These are phyloP conservation scores for Chrysomela aeneicollis DNA, from an alignment of 2,888 invertebrate genomes.

Conservation along the genomic window DNA sequence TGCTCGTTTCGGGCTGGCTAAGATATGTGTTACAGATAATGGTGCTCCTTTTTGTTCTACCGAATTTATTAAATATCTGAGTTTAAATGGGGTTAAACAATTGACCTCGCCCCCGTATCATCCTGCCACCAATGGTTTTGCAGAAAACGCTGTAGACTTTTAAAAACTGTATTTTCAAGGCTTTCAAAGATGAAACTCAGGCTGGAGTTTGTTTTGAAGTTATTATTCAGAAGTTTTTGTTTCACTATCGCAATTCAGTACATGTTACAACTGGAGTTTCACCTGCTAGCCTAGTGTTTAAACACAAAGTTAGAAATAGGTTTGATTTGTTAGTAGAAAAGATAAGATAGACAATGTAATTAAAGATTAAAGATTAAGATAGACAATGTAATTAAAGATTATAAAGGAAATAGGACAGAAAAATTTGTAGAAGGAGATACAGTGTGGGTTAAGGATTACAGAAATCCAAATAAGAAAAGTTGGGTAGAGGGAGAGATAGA, in stretches of 20 bases:
- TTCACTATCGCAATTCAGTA: conserved; percentile 4
- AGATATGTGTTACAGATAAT: conserved; percentile 44
- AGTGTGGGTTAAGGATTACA: conserved; percentile 22
- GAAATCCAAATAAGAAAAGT: conserved; percentile 22
- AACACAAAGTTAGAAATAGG: conserved; percentile 17
- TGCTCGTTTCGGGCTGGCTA: conserved; percentile 43
- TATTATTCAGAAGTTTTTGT: too few relatives aligned
- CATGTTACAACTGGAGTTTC: background rate
- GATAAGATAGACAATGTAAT: too few relatives aligned
- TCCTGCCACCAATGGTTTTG: background rate
- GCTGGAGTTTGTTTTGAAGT: background rate
- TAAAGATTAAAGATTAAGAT: background rate
- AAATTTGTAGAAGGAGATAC: conserved; percentile 12
- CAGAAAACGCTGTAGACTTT: background rate
- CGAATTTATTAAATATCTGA: background rate
- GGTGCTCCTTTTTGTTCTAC: conserved; percentile 15
- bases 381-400: background rate
- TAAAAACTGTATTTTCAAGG: too few relatives aligned
- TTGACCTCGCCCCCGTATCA: background rate
- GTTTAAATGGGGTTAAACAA: background rate
- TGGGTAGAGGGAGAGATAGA: conserved; percentile 24
- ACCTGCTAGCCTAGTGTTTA: conserved; percentile 14
- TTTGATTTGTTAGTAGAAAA: conserved; percentile 14
- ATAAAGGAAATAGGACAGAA: conserved; percentile 11
- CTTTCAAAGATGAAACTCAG: too few relatives aligned